Evolutionary conservation across 2,797 vertebrate species (phyloP).

Genomic region (Etheostoma perlongum): DNA sequence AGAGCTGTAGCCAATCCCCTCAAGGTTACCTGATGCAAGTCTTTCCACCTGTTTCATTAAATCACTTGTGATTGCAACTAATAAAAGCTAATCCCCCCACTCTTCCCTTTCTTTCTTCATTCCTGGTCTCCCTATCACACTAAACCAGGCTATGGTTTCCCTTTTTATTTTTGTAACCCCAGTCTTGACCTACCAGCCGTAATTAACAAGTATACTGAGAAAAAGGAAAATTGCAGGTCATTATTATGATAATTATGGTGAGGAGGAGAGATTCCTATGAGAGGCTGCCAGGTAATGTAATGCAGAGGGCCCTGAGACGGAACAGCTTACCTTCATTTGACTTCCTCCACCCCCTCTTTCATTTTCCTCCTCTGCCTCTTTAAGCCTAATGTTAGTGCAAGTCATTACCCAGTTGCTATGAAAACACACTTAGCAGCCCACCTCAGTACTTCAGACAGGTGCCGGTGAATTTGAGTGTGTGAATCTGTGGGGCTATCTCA

Average conservation of each 20-base stretch:
- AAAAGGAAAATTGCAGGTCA: slow-evolving; percentile 82
- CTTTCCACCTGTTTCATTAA: slow-evolving; percentile 73
- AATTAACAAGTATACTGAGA: slow-evolving; percentile 84
- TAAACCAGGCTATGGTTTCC: slow-evolving; percentile 67
- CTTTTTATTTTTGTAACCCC: slow-evolving; percentile 82
- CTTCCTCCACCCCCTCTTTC: slow-evolving; percentile 53
- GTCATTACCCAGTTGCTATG: slow-evolving; percentile 71
- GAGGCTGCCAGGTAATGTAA: slow-evolving; percentile 72
- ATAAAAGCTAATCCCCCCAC: slow-evolving; percentile 59
- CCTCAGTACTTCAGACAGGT: slow-evolving; percentile 63
- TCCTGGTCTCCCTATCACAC: slow-evolving; percentile 34
- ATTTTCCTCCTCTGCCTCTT: slow-evolving; percentile 56
- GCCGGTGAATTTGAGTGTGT: slow-evolving; percentile 30
- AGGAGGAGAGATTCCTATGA: slow-evolving; percentile 68
- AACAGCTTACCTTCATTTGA: slow-evolving; percentile 68
- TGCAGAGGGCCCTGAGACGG: slow-evolving; percentile 54
- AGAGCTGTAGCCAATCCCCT: slow-evolving; percentile 49
- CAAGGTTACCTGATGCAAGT: slow-evolving; percentile 61
- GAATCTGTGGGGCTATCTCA: slow-evolving; percentile 45
- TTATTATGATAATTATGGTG: slow-evolving; percentile 83
- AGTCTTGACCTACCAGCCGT: slow-evolving; percentile 65
- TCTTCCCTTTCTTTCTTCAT: slow-evolving; percentile 27
- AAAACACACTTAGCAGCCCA: slow-evolving; percentile 77
- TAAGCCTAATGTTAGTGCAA: slow-evolving; percentile 63
- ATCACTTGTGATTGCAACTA: slow-evolving; percentile 69